These are phyloP conservation scores for Musca domestica DNA, from an alignment of 1,140 invertebrate genomes.

Conservation along the genomic window DNA sequence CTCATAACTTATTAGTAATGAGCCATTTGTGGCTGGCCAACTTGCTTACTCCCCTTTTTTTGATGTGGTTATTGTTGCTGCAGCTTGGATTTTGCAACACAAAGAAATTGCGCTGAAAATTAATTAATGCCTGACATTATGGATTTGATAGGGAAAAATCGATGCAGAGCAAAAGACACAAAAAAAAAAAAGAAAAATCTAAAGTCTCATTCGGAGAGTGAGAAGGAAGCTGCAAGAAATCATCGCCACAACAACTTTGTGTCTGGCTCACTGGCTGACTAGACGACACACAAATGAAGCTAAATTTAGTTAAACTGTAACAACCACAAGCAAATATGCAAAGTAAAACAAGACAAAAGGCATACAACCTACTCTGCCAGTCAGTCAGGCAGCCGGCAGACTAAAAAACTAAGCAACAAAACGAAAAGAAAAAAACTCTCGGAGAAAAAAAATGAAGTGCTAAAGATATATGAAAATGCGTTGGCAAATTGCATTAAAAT, in stretches of 20 bases:
- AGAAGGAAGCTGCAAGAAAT: too few species aligned
- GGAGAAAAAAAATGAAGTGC: slow-evolving; percentile 6
- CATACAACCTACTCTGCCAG: background rate
- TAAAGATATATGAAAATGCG: slow-evolving; percentile 6
- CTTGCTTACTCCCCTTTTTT: too few species aligned
- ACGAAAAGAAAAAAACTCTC: background rate
- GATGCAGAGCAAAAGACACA: slow-evolving; percentile 1
- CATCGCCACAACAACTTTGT: too few species aligned
- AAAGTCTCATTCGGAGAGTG: too few species aligned
- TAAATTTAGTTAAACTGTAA: slow-evolving; percentile 13
- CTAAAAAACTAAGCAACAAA: too few species aligned
- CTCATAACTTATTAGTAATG: too few species aligned
- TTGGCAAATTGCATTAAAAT: slow-evolving; percentile 19
- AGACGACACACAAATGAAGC: background rate
- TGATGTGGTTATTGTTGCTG: too few species aligned
- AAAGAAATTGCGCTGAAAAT: slow-evolving; percentile 14
- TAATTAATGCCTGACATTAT: slow-evolving; percentile 22
- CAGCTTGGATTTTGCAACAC: background rate
- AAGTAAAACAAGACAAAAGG: background rate
- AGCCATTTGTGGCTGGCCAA: too few species aligned
- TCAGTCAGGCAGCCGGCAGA: too few species aligned
- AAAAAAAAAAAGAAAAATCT: too few species aligned
- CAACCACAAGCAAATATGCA: background rate
- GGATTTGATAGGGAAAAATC: slow-evolving; percentile 21
- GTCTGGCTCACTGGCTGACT: too few species aligned